phyloP scores from a whole-genome alignment of 2,797 vertebrate genomes.

The Cyprinodon diabolis region DNA sequence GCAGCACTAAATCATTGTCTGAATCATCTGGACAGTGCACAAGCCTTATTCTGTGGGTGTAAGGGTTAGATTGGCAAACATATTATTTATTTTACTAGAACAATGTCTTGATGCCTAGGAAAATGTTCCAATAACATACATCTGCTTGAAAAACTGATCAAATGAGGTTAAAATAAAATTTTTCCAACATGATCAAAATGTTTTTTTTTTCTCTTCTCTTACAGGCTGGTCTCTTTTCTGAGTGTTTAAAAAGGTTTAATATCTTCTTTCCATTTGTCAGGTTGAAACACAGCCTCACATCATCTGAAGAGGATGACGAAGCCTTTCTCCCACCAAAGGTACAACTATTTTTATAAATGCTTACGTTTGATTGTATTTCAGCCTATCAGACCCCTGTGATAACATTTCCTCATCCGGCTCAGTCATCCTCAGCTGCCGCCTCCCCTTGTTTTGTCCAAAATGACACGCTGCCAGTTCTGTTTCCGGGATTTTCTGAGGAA shows the following conservation, averaged over 20 bases:
- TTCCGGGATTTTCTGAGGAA: constrained; percentile 57
- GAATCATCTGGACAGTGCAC: too few relatives aligned
- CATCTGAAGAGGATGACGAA: constrained; percentile 83
- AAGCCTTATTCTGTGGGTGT: too few relatives aligned
- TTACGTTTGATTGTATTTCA: constrained; percentile 28
- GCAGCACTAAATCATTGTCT: too few relatives aligned
- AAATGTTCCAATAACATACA: too few relatives aligned
- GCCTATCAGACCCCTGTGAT: constrained; percentile 40
- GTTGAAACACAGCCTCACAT: constrained; percentile 76
- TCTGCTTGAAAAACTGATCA: not conserved
- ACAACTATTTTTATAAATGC: constrained; percentile 54
- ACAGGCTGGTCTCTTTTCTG: not conserved
- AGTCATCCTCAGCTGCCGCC: constrained; percentile 64
- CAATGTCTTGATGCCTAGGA: too few relatives aligned
- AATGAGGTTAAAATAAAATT: not conserved
- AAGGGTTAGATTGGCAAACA: too few relatives aligned
- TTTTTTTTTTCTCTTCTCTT: not conserved
- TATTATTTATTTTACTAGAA: too few relatives aligned
- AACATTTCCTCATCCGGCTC: constrained; percentile 52
- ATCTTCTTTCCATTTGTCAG: constrained; percentile 58
- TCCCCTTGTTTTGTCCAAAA: constrained; percentile 57
- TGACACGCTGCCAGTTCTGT: constrained; percentile 49
- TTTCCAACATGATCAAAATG: not conserved
- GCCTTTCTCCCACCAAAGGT: constrained; percentile 84
- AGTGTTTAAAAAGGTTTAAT: constrained; percentile 15